Evolutionary conservation across 1,140 invertebrate species (phyloP), one percentile per base, ranked within the genome.

Genomic region (Drosophila miranda): DNA sequence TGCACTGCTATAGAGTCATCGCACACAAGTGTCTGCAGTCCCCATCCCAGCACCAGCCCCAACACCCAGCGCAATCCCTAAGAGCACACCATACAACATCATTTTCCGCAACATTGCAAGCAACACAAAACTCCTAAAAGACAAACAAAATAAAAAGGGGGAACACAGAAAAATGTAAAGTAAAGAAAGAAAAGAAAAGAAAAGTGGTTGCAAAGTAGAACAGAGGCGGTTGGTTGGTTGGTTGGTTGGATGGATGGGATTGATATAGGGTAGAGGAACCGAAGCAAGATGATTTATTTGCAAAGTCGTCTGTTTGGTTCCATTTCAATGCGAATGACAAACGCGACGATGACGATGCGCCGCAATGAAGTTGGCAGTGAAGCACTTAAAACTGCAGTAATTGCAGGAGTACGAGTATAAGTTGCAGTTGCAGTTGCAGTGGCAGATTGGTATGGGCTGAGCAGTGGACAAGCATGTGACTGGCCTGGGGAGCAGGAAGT

Each of bases 361-460:
- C 78, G 81, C 81, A 78, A 71, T 86, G 81, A 82, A 82, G 81
- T 75, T 87, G 82, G 77, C 81, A 86, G 66, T 70, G 60, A 86
- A 86, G 82, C 82, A 86, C 81, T 86, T 87, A 86, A 86, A 87
- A 87, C 74, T 62, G 82, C 82, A 68, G 74, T 86, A 86, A 86
- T 86, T 86, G 81, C 82, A 57, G 73, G 56, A 63, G 49, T 55
- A 60, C 41, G 55, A n/a, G 23, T 38, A 11, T 41, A n/a, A 14
- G 50, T 34, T 43, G 38, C 44, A 48, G 41, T 50, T 30, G 63
- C 64, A 50, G 28, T 30, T 1, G 23, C 50, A 66, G 46, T 21
- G n/a, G 69, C 53, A 50, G 19, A 44, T 7, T 30, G 28, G 42
- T 41, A 55, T 16, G 43, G 70, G 50, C 43, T 52, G 28, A 51